Evolutionary conservation across 2,797 vertebrate species (phyloP), one percentile per base, ranked within the genome.

Genomic region (Fringilla coelebs): DNA sequence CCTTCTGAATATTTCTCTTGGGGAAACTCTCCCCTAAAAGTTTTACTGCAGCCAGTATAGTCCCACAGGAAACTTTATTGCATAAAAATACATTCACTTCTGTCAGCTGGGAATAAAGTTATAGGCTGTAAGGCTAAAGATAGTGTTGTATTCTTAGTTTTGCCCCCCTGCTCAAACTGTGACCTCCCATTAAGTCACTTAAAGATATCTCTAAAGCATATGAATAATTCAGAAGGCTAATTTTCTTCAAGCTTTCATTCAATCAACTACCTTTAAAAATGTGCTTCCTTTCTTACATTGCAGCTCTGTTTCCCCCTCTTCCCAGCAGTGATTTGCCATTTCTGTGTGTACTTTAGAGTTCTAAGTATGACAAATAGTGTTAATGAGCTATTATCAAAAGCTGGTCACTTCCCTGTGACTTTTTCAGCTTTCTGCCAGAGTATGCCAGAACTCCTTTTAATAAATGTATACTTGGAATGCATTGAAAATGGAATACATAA

Each of bases 371-470:
- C 58, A 88, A 86, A 90, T 84, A 72, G 41, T 9, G 28, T 80
- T 90, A 94, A 95, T 82, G 61, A 93, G 68, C 46, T 87, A 76
- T 94, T 94, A 88, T 73, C 77, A 74, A 91, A 93, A 90, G 55
- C 60, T 91, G 57, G 43, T 86, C 38, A 74, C 34, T 85, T 81
- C 57, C 51, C 48, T 61, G 57, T 26, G 63, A 84, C 74, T 93
- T 85, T 79, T 87, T 68, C 77, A 87, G 85, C 41, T 45, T 88
- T 82, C 58, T 84, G 13, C 36, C 74, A 89, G 57, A 60, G 13
- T 45, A 52, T 82, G 48, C 51, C 29, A 21, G 66, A 91, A 82
- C 51, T 79, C 5, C 31, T 74, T 6, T 66, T 91, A 88, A 90
- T 79, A 57, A 79, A 95, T 88, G 54, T 70, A 43, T 28, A 65